Evolutionary conservation across 2,888 invertebrate species (phyloP).

Genomic region (Rhamphomyia laevipes): DNA sequence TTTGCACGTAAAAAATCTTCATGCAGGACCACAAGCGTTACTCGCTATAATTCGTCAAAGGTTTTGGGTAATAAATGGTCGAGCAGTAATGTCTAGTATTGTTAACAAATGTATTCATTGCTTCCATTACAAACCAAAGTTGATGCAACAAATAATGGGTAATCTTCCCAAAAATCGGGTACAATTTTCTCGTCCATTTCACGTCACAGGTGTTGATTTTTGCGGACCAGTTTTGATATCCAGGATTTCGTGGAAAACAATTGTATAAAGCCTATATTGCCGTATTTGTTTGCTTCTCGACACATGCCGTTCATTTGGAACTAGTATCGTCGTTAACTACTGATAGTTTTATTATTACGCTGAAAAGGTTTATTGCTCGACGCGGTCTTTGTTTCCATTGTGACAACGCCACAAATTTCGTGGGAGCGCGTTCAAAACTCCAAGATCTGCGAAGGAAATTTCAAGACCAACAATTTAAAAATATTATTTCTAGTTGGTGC

Average conservation of each 20-base stretch:
- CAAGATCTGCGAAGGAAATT: constrained; percentile 2
- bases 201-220: constrained; percentile 12
- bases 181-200: constrained; percentile 8
- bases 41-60: constrained; percentile 2
- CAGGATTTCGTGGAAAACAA: constrained; percentile 1
- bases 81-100: not conserved
- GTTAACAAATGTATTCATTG: constrained; percentile 1
- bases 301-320: no score
- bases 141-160: constrained; percentile 14
- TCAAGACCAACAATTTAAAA: not conserved
- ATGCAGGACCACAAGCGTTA: constrained; percentile 9
- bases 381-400: constrained; percentile 4
- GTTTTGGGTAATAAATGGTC: constrained; percentile 6
- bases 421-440: no score
- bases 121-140: not conserved
- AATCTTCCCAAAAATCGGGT: constrained; percentile 3
- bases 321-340: constrained; percentile 9
- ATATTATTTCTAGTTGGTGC: not conserved
- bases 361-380: constrained; percentile 10
- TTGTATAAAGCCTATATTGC: constrained; percentile 7
- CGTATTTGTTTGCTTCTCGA: no score
- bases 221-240: constrained; percentile 12
- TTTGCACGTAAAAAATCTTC: constrained; percentile 5
- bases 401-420: no score
- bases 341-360: constrained; percentile 14